phyloP scores from a whole-genome alignment of 2,113 vertebrate species.

The Clarias batrachus region DNA sequence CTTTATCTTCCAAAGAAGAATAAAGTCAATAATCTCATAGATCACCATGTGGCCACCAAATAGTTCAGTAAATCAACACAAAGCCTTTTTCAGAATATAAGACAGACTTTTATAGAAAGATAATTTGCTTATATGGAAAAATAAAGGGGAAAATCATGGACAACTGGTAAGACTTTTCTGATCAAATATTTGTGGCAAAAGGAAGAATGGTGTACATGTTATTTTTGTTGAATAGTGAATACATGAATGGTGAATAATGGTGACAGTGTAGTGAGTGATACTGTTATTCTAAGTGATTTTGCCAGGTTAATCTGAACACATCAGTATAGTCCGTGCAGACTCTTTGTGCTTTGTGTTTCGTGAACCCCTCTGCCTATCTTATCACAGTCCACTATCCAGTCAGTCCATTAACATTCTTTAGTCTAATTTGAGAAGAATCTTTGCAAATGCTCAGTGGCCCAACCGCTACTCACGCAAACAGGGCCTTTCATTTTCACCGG shows the following conservation, averaged over 20 bases:
- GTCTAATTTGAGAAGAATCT: slow-evolving; percentile 79
- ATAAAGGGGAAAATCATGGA: not conserved
- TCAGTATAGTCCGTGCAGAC: not conserved
- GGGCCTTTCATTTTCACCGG: slow-evolving; percentile 66
- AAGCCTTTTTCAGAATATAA: not conserved
- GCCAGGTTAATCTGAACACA: not conserved
- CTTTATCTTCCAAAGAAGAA: not conserved
- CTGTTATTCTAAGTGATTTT: not conserved
- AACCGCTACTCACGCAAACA: slow-evolving; percentile 66
- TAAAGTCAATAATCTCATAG: not conserved
- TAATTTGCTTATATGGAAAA: not conserved
- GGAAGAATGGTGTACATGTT: not conserved
- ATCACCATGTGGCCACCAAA: not conserved
- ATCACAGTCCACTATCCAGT: slow-evolving; percentile 73
- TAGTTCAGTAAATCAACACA: not conserved
- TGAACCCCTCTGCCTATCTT: slow-evolving; percentile 65
- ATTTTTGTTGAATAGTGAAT: not conserved
- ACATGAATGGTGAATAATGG: not conserved
- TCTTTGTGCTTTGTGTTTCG: slow-evolving; percentile 24
- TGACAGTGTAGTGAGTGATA: too few species aligned
- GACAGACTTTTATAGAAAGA: not conserved
- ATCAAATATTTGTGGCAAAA: not conserved
- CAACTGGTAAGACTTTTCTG: not conserved
- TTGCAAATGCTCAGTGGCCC: slow-evolving; percentile 58
- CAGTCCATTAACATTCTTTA: slow-evolving; percentile 80